phyloP scores from a whole-genome alignment of 2,888 invertebrate genomes.

The Sicus ferrugineus region DNA sequence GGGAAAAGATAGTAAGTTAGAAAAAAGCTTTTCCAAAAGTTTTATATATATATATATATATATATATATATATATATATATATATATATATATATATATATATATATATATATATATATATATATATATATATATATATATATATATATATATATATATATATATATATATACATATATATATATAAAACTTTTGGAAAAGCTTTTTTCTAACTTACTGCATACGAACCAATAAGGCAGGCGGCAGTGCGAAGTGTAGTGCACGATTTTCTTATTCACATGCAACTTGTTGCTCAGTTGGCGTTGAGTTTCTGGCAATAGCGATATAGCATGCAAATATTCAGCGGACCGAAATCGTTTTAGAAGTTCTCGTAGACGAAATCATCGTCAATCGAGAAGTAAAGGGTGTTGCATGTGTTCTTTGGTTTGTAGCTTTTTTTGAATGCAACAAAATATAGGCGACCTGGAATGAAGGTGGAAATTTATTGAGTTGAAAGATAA shows the following conservation, averaged over 20 bases:
- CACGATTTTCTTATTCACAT: slow-evolving; percentile 84
- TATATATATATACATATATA: too few species aligned
- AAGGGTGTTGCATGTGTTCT: slow-evolving; percentile 79
- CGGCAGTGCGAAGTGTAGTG: slow-evolving; percentile 94
- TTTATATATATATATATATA: too few species aligned
- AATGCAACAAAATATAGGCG: slow-evolving; percentile 92
- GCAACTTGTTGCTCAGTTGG: slow-evolving; percentile 73
- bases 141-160: too few species aligned
- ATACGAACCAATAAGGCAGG: slow-evolving; percentile 93
- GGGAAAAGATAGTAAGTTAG: too few species aligned
- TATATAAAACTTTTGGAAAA: too few species aligned
- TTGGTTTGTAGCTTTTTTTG: slow-evolving; percentile 77
- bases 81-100: too few species aligned
- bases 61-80: too few species aligned
- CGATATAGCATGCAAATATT: slow-evolving; percentile 94
- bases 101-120: too few species aligned
- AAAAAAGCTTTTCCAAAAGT: too few species aligned
- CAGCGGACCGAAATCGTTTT: slow-evolving; percentile 96
- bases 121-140: too few species aligned
- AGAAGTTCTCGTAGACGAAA: slow-evolving; percentile 92
- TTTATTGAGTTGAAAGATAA: too few species aligned
- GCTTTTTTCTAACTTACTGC: too few species aligned
- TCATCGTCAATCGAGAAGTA: slow-evolving; percentile 91
- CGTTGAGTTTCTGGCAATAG: slow-evolving; percentile 84
- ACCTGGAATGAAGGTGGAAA: slow-evolving; percentile 69